Evolutionary conservation across 2,888 invertebrate genomes (phyloP).

Genomic region (Drosophila yooni): DNA sequence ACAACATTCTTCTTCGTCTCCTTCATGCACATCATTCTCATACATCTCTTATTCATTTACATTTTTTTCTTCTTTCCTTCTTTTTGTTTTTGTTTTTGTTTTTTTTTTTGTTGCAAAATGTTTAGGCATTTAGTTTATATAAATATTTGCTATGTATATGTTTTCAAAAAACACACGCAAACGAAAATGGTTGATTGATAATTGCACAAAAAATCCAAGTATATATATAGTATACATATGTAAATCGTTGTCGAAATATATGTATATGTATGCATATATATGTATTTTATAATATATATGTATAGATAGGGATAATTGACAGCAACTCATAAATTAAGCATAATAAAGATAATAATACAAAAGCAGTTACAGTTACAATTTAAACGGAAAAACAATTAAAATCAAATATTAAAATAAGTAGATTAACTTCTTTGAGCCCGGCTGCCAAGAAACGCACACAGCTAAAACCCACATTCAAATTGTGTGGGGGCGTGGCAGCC

Average conservation of each 20-base stretch:
- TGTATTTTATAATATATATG: conserved; percentile 28
- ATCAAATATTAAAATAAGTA: conserved; percentile 59
- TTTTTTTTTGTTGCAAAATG: conserved; percentile 40
- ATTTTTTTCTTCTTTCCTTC: conserved; percentile 1
- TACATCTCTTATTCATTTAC: conserved; percentile 53
- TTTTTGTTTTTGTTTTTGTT: conserved; percentile 16
- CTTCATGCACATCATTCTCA: conserved; percentile 47
- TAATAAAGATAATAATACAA: conserved; percentile 79
- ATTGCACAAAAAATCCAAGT: conserved; percentile 79
- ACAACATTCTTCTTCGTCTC: conserved; percentile 39
- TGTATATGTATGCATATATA: conserved; percentile 47
- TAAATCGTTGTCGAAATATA: conserved; percentile 19
- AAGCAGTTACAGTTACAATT: conserved; percentile 68
- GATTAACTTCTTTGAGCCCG: background rate
- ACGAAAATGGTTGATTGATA: conserved; percentile 74
- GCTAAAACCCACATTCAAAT: background rate
- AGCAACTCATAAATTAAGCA: conserved; percentile 73
- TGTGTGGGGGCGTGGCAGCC: conserved; percentile 10
- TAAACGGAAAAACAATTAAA: conserved; percentile 63
- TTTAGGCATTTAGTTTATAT: conserved; percentile 58
- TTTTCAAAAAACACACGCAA: conserved; percentile 67
- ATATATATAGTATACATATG: conserved; percentile 37
- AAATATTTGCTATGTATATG: conserved; percentile 59
- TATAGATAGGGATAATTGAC: conserved; percentile 42
- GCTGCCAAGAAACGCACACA: background rate